Percentiles rank a stretch among this genome's conserved stretches.
Evolutionary conservation across 2,797 vertebrate species (phyloP).

Genomic region (Myoxocephalus aenaeus): DNA sequence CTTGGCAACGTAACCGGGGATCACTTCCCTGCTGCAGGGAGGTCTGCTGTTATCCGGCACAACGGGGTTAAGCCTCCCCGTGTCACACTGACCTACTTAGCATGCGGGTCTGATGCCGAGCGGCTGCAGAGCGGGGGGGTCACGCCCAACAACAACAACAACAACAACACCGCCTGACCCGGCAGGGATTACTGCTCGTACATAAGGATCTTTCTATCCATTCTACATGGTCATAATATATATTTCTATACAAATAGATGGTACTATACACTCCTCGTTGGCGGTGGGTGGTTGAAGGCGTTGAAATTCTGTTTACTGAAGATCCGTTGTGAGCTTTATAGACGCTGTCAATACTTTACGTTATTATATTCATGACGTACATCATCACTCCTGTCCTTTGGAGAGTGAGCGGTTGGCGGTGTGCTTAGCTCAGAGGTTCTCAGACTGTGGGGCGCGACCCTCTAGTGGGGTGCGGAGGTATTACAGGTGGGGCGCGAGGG

Average conservation of each 20-base stretch:
- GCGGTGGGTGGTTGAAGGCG: not conserved
- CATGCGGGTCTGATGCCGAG: constrained; percentile 63
- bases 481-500: too few species aligned
- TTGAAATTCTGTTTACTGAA: not conserved
- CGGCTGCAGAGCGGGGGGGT: constrained; percentile 58
- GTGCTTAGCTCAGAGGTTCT: not conserved
- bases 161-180: constrained; percentile 66
- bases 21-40: constrained; percentile 9
- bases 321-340: not conserved
- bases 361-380: not conserved
- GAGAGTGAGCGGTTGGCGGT: not conserved
- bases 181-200: constrained; percentile 44
- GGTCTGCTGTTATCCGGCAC: constrained; percentile 31
- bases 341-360: not conserved
- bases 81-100: constrained; percentile 86
- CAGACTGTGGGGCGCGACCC: too few species aligned
- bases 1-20: constrained; percentile 9
- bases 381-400: too few species aligned
- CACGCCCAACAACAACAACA: constrained; percentile 69
- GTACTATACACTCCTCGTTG: not conserved
- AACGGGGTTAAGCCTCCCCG: constrained; percentile 73
- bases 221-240: not conserved
- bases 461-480: too few species aligned
- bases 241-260: not conserved
- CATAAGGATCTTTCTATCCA: not conserved